Conservation (phyloP, 2,797 vertebrate genomes). For the Lepus townsendii region DNA sequence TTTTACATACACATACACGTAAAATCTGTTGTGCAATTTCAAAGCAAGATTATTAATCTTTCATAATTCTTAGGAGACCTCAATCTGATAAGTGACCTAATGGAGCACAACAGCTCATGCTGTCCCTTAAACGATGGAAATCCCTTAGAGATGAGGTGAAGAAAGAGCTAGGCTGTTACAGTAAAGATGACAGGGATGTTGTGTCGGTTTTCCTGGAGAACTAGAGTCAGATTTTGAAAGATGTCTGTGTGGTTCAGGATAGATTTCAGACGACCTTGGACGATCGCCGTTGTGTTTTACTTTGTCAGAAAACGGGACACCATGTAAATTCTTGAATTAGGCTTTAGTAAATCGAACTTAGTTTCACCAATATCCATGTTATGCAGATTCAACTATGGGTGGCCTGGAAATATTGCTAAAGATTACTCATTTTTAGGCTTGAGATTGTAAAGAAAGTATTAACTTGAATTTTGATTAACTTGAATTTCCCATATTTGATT, state of each 20-base stretch:
- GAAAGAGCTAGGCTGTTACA: neutral
- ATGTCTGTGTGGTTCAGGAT: neutral
- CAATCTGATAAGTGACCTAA: neutral
- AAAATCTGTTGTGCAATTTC: neutral
- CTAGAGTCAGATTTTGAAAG: neutral
- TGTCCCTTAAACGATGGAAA: neutral
- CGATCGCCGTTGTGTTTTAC: neutral
- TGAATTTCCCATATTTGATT: neutral
- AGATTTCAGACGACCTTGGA: neutral
- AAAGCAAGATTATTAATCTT: neutral
- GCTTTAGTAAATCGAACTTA: conserved; percentile 28
- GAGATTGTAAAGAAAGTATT: neutral
- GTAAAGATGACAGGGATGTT: neutral
- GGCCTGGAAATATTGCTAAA: conserved; percentile 34
- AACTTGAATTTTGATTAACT: neutral
- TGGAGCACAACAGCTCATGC: neutral
- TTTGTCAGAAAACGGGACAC: neutral
- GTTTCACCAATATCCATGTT: conserved; percentile 11
- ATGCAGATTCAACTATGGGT: neutral
- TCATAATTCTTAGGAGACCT: neutral
- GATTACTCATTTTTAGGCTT: conserved; percentile 10
- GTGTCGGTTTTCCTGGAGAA: neutral
- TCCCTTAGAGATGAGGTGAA: neutral
- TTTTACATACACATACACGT: neutral
- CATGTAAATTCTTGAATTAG: conserved; percentile 29